These are phyloP conservation scores for Acridotheres tristis DNA, from an alignment of 2,797 vertebrate genomes.

Conservation along the genomic window DNA sequence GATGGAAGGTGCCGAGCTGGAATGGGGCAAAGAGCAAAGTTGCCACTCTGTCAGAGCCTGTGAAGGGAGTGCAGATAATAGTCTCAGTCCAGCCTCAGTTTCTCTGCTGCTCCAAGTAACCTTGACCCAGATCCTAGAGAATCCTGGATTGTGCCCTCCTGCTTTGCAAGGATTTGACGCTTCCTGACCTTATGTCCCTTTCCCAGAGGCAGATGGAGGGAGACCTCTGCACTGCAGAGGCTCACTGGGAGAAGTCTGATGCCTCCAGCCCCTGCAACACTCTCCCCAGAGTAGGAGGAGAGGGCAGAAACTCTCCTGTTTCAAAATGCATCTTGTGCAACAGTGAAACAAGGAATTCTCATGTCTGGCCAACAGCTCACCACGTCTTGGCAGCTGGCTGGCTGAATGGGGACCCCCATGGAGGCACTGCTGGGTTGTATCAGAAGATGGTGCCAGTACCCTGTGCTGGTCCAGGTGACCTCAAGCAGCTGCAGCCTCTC, in stretches of 20 bases:
- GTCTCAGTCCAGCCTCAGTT: background rate
- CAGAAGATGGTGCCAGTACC: background rate
- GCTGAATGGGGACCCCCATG: background rate
- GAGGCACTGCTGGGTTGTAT: background rate
- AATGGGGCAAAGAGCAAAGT: background rate
- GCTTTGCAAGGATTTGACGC: background rate
- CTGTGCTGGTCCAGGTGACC: background rate
- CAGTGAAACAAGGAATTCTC: background rate
- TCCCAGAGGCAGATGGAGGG: background rate
- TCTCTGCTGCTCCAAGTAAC: background rate
- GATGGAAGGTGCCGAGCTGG: background rate
- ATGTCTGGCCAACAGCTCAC: background rate
- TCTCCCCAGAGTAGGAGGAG: background rate
- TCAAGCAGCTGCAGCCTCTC: background rate
- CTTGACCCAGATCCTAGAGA: background rate
- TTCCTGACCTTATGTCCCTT: background rate
- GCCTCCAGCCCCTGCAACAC: background rate
- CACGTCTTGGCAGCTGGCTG: fast-evolving
- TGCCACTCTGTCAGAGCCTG: background rate
- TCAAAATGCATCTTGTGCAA: background rate
- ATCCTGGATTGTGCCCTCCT: background rate
- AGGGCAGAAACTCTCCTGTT: background rate
- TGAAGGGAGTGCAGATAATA: background rate
- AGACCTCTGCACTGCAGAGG: background rate
- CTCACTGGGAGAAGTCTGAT: background rate